Evolutionary conservation across 1,140 invertebrate genomes (phyloP).

Genomic region (Tenebrio molitor): DNA sequence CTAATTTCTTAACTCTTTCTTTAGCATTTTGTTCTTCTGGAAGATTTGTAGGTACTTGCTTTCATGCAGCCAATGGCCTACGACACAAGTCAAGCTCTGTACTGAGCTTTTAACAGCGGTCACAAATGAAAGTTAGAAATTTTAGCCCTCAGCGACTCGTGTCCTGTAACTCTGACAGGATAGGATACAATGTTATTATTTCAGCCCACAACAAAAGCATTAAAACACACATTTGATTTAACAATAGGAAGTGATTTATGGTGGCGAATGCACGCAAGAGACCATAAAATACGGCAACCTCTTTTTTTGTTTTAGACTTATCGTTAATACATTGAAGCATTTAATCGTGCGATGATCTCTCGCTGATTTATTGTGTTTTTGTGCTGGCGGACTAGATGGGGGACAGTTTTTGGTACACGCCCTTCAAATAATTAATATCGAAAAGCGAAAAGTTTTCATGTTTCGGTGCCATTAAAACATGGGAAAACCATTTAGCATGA

Average conservation of each 20-base stretch:
- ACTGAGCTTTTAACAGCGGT: neutral
- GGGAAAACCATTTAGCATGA: too few relatives aligned
- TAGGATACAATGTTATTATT: slow-evolving; percentile 24
- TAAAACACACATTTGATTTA: slow-evolving; percentile 17
- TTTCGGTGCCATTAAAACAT: neutral
- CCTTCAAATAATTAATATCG: slow-evolving; percentile 8
- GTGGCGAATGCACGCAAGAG: slow-evolving; percentile 27
- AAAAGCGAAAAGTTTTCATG: slow-evolving; percentile 25
- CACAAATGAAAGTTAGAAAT: neutral
- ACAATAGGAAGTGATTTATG: slow-evolving; percentile 36
- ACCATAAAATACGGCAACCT: slow-evolving; percentile 9
- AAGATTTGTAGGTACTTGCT: too few relatives aligned
- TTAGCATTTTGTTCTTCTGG: too few relatives aligned
- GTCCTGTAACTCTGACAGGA: neutral
- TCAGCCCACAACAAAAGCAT: slow-evolving; percentile 11
- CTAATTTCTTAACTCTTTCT: too few relatives aligned
- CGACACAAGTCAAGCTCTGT: too few relatives aligned
- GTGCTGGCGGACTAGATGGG: neutral
- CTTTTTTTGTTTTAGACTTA: slow-evolving; percentile 20
- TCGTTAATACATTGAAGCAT: slow-evolving; percentile 30
- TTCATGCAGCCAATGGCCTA: too few relatives aligned
- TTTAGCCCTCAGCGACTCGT: neutral
- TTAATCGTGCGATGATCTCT: slow-evolving; percentile 20
- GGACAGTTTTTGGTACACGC: neutral
- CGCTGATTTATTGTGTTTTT: slow-evolving; percentile 15